Base-by-base conservation (phyloP, 2,113 vertebrate species). In the Hystrix cristata region DNA sequence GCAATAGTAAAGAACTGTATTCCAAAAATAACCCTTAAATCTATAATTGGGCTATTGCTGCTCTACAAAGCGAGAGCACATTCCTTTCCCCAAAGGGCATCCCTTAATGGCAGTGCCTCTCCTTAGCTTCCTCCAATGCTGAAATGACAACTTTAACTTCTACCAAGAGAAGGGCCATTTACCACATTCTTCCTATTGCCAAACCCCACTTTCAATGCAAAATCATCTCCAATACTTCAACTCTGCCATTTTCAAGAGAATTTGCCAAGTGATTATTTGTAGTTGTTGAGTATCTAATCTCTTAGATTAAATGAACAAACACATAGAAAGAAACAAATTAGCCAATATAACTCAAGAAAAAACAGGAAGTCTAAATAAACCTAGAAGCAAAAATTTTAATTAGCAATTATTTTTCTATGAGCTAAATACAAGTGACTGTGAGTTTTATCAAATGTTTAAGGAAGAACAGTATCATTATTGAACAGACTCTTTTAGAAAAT, bases 401-500 rank as follows among this genome's bases (percentile, higher is more conserved):
- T 43, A 64, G 19, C 51, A 72, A 78, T 76, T 53, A 0, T 5
- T 43, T 88, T 69, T 87, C 16, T 25, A 51, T 57, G 74, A 87
- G 21, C 3, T n/a, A 60, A 27, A 31, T 19, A 27, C 83, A 83
- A 21, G 48, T 72, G 72, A 29, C 51, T 90, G 5, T 79, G 46
- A 83, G 19, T 80, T 94, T 15, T 65, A 29, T 27, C 43, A 65
- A 46, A 79, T 59, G 81, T 74, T 71, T 76, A 94, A 79, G 11
- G 14, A 65, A 92, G 51, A 89, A 67, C 38, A 53, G 46, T 10
- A 91, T 5, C 27, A 94, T 85, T 74, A 55, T 21, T 12, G 64
- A 84, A 87, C n/a, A 80, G 85, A 74, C 13, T 92, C 64, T 76
- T 65, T 81, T 53, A 64, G 43, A 92, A 95, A 95, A 74, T n/a